Evolutionary conservation across 2,113 vertebrate genomes (phyloP), one percentile per base, ranked within the genome.

Genomic region (Scolopax mira): DNA sequence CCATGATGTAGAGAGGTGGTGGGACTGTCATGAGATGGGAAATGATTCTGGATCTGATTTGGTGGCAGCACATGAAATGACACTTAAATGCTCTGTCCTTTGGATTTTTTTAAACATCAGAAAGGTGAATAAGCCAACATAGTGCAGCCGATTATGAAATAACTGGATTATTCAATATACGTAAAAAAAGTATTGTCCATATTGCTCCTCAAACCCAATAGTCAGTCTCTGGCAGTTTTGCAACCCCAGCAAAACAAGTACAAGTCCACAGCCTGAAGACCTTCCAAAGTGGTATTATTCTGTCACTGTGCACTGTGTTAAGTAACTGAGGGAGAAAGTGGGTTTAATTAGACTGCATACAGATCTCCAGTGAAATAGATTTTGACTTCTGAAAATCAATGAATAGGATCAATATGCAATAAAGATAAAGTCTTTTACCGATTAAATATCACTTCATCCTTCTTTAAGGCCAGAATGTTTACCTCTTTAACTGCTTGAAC

Each of bases 1-100:
- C 8, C 0, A 0, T 27, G n/a, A 13, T 13, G 42, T 24, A 16
- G 46, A 21, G 51, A 48, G 25, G 31, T 39, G 61, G 9, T 46
- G 78, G 41, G 22, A 8, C 24, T 82, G 54, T 41, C n/a, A 41
- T 75, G 35, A 41, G 49, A 4, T 41, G 22, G 25, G 44, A 48
- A 54, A 64, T 13, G 4, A 30, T 31, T 71, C 35, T 54, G 60
- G 14, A 65, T 31, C 28, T 48, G 67, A 6, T 30, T 6, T 39
- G 24, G 21, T 66, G 79, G 58, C 41, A 57, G 25, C 41, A n/a
- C 16, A 1, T 30, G 39, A n/a, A 69, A 13, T 21, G n/a, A 18
- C 33, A 19, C 31, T 39, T 1, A 8, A 49, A 22, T 13, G 22
- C 69, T 37, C 30, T 7, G 9, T 14, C 30, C 1, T 3, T 19